A percentile compares a stretch with the other conserved stretches of the same genome.
phyloP scores from a whole-genome alignment of 2,113 vertebrate species.

The Lagopus leucura region DNA sequence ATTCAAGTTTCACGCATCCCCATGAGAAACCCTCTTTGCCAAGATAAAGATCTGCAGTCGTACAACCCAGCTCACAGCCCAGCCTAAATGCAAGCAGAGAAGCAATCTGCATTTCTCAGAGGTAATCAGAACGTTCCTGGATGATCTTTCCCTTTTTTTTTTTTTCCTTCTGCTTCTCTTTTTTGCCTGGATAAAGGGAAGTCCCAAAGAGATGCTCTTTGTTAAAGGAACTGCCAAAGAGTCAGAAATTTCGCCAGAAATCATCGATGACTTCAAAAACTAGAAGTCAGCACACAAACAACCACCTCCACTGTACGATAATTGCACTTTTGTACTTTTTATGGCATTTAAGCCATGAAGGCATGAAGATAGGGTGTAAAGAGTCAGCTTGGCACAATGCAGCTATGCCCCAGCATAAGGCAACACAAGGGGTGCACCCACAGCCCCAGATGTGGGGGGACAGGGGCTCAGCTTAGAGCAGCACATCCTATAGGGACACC shows the following conservation, averaged over 20 bases:
- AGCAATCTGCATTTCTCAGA: background rate
- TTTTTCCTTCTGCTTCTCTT: no score
- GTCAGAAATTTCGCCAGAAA: background rate
- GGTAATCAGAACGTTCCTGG: background rate
- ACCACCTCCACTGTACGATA: background rate
- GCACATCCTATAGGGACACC: accelerated
- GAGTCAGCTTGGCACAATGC: background rate
- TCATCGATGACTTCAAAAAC: background rate
- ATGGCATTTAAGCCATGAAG: background rate
- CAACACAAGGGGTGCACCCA: background rate
- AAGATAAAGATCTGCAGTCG: slow-evolving; percentile 49
- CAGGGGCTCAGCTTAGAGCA: background rate
- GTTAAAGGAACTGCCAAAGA: background rate
- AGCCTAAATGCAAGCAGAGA: background rate
- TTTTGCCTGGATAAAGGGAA: background rate
- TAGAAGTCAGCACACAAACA: background rate
- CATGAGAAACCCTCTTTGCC: slow-evolving; percentile 29
- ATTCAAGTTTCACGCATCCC: background rate
- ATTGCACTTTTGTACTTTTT: background rate
- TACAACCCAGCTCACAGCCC: background rate
- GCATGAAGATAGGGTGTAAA: background rate
- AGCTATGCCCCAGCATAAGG: background rate
- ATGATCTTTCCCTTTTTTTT: accelerated
- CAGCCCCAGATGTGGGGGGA: background rate
- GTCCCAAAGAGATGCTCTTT: background rate